These are phyloP conservation scores for Crotalus helleri DNA, from an alignment of 2,113 vertebrate genomes.

Conservation along the genomic window DNA sequence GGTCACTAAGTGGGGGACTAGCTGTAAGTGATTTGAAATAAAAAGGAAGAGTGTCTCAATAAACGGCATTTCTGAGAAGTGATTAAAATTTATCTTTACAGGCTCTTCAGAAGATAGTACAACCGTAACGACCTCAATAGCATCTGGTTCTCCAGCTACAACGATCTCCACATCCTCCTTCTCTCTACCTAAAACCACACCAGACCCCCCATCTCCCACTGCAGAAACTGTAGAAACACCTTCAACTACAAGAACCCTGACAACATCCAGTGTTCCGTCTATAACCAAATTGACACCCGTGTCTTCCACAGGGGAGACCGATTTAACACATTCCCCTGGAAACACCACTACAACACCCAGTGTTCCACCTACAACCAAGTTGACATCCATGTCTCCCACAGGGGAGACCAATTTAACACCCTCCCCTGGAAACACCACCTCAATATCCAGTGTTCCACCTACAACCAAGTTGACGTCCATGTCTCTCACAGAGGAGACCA, in stretches of 20 bases:
- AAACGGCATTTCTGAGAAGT: background rate
- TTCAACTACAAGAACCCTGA: too few relatives aligned
- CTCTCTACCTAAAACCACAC: too few relatives aligned
- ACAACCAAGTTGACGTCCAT: too few relatives aligned
- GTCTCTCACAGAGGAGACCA: background rate
- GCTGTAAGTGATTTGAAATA: background rate
- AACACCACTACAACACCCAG: background rate
- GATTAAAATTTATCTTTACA: background rate
- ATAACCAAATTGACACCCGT: background rate
- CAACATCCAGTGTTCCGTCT: too few relatives aligned
- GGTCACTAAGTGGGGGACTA: too few relatives aligned
- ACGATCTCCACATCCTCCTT: too few relatives aligned
- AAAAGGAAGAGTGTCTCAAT: background rate
- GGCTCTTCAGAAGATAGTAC: background rate
- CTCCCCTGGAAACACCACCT: background rate
- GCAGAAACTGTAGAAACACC: background rate
- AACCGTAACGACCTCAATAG: too few relatives aligned
- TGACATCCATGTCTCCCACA: background rate
- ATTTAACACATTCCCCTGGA: too few relatives aligned
- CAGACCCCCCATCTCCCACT: too few relatives aligned
- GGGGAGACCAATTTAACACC: accelerated
- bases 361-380: too few relatives aligned
- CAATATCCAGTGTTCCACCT: accelerated
- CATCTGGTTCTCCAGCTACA: too few relatives aligned
- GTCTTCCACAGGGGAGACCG: background rate